A percentile compares a stretch with the other conserved stretches of the same genome.
Evolutionary conservation across 2,113 vertebrate genomes (phyloP).

Genomic region (Tetrao urogallus): DNA sequence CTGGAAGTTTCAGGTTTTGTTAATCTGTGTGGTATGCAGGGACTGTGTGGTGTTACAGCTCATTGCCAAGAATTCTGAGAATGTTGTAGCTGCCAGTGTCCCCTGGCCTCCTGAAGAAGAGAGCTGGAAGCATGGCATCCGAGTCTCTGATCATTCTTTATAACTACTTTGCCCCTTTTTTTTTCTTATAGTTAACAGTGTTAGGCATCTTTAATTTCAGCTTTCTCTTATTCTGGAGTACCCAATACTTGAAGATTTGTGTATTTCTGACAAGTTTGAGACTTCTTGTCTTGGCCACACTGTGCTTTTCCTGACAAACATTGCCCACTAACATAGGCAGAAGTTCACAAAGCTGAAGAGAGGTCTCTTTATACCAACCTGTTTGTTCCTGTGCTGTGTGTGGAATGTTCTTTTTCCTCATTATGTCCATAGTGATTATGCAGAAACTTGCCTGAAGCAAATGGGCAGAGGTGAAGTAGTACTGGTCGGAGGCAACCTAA

Average conservation of each 20-base stretch:
- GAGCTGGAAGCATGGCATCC: background rate
- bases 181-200: background rate
- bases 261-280: background rate
- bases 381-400: background rate
- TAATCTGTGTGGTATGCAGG: background rate
- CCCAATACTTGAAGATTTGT: background rate
- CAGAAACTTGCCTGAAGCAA: background rate
- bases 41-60: background rate
- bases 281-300: background rate
- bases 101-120: background rate
- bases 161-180: background rate
- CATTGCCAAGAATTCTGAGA: background rate
- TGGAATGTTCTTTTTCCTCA: conserved; percentile 10
- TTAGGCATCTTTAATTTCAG: background rate
- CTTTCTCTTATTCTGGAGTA: background rate
- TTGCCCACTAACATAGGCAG: background rate
- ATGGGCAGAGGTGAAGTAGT: background rate
- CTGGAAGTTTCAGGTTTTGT: background rate
- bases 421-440: background rate
- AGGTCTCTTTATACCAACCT: background rate
- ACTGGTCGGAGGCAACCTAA: background rate
- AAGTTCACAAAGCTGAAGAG: background rate
- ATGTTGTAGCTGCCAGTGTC: background rate
- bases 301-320: background rate
- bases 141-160: background rate